A percentile compares a stretch with the other conserved stretches of the same genome.
phyloP scores from a whole-genome alignment of 2,113 vertebrate genomes.

The Vulpes ferrilata region DNA sequence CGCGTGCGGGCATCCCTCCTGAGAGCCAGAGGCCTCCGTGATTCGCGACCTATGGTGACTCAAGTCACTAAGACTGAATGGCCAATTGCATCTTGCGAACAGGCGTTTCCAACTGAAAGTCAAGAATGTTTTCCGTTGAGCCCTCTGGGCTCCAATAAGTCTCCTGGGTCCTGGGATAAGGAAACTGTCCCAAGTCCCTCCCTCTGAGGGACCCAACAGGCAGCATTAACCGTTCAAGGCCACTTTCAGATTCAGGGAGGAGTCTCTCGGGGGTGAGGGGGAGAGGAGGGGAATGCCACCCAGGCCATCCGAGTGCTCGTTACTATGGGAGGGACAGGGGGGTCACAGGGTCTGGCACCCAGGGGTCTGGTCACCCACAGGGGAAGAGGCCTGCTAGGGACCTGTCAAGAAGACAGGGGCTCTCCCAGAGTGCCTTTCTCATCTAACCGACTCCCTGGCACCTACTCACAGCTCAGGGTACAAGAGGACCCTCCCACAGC shows the following conservation, averaged over 20 bases:
- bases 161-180: neutral
- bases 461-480: neutral
- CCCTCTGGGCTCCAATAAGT: conserved; percentile 47
- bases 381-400: neutral
- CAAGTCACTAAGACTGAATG: neutral
- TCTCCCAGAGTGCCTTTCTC: neutral
- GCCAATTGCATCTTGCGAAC: neutral
- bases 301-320: accelerated
- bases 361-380: neutral
- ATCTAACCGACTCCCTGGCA: neutral
- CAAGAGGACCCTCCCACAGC: neutral
- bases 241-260: neutral
- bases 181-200: neutral
- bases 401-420: neutral
- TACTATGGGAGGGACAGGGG: neutral
- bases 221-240: neutral
- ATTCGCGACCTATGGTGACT: neutral
- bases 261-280: neutral
- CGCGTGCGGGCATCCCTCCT: neutral
- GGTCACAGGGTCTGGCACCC: accelerated
- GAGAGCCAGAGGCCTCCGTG: neutral
- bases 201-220: neutral
- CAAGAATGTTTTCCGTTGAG: conserved; percentile 36
- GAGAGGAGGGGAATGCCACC: neutral
- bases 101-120: conserved; percentile 40